Evolutionary conservation across 2,113 vertebrate genomes (phyloP), one percentile per base, ranked within the genome.

Genomic region (Scomber scombrus): DNA sequence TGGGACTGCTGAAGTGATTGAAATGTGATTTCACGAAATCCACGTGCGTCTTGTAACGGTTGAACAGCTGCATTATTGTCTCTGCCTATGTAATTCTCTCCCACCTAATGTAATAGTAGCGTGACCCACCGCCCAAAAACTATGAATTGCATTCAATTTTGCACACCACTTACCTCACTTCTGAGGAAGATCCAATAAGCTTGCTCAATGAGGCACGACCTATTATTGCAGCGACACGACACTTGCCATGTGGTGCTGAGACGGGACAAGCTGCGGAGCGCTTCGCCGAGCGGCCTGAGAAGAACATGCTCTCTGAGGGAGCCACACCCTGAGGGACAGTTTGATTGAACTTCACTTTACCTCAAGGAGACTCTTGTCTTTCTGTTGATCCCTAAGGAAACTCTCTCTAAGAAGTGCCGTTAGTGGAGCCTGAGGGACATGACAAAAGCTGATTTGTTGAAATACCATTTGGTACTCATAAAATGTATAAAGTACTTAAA

Each of bases 181-280:
- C 85, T 83, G 81, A 90, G 68, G 88, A 90, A 91, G 89, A 95
- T 89, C 90, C 91, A 94, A 95, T 94, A 91, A 93, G 88, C 77
- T 85, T 88, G 93, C 86, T 92, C 92, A 93, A 91, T 93, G 93
- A 93, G 92, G 88, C 91, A 57, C 75, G 0, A 68, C 91, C 71
- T 85, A 92, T 93, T 91, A 93, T 89, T 80, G 75, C 80, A 74
- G 75, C 47, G 57, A 85, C 91, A 81, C 82, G 82, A 90, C 92
- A 84, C 84, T 84, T 19, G 75, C 80, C 84, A 78, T 87, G 85
- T 66, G 86, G 79, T 11, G 40, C 58, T 3, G 54, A 73, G 89
- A 75, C 45, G 47, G 81, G 71, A 64, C 80, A 46, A 76, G 63
- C 64, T 63, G 74, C 46, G 1, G 19, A 67, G 66, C 19, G 14